These are phyloP conservation scores for Steatornis caripensis DNA, from an alignment of 2,113 vertebrate genomes.

Conservation along the genomic window DNA sequence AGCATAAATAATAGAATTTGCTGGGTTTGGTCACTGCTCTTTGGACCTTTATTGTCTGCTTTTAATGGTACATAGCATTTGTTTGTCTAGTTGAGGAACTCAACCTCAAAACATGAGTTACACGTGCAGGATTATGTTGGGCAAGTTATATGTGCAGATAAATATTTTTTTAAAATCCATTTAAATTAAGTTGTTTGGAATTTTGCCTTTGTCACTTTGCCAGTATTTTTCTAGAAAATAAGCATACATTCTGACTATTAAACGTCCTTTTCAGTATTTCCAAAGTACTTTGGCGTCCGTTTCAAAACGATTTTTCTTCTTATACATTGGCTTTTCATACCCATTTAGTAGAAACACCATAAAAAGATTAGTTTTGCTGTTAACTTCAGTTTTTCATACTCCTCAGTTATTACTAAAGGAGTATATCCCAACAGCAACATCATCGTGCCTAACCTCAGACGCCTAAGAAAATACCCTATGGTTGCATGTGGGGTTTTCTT, in stretches of 20 bases:
- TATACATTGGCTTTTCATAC: not conserved
- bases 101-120: not conserved
- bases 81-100: not conserved
- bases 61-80: not conserved
- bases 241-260: not conserved
- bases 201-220: not conserved
- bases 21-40: rapidly evolving
- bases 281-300: not conserved
- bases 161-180: not conserved
- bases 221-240: not conserved
- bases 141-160: not conserved
- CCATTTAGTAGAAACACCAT: not conserved
- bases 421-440: not conserved
- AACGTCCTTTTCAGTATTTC: not conserved
- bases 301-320: not conserved
- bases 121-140: not conserved
- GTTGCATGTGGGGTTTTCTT: not conserved
- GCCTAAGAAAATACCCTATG: not conserved
- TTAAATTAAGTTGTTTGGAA: not conserved
- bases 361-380: not conserved
- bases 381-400: not conserved
- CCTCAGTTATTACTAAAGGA: not conserved
- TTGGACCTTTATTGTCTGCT: not conserved
- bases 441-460: not conserved
- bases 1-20: not conserved